Percentiles rank a stretch among this genome's conserved stretches.
Evolutionary conservation across 2,888 invertebrate species (phyloP).

Genomic region (Pterostichus madidus): DNA sequence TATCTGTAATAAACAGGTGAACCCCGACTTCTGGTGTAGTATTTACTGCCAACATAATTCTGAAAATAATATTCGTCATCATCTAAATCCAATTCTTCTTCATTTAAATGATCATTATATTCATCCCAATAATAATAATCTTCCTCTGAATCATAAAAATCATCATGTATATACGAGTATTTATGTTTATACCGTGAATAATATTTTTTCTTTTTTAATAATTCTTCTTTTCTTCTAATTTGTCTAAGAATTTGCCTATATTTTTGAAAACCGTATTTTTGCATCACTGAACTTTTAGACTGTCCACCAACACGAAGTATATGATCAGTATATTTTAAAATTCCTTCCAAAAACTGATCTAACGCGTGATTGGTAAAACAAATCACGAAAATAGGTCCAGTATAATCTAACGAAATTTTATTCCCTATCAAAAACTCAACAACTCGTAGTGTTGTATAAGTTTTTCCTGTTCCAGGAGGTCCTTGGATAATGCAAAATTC

Average conservation of each 20-base stretch:
- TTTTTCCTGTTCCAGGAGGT: constrained; percentile 91
- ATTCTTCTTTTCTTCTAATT: not conserved
- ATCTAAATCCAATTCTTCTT: not conserved
- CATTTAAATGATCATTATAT: not conserved
- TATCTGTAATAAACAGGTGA: not conserved
- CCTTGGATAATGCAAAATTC: constrained; percentile 88
- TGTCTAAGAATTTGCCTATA: constrained; percentile 22
- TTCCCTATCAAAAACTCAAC: constrained; percentile 83
- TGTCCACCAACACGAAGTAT: constrained; percentile 86
- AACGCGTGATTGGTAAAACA: constrained; percentile 93
- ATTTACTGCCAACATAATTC: constrained; percentile 64
- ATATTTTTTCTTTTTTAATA: too few species aligned
- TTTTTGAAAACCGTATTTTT: constrained; percentile 79
- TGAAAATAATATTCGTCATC: constrained; percentile 40
- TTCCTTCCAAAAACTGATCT: constrained; percentile 90
- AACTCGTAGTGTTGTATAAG: constrained; percentile 86
- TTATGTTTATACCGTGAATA: not conserved
- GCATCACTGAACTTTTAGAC: constrained; percentile 81
- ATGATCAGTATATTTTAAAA: constrained; percentile 80
- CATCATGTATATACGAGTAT: too few species aligned
- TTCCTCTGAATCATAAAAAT: too few species aligned
- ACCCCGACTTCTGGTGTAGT: constrained; percentile 71
- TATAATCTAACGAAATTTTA: constrained; percentile 71
- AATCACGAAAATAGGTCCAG: constrained; percentile 85
- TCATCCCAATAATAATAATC: not conserved